These are phyloP conservation scores for Leuctra nigra DNA, from an alignment of 2,888 invertebrate genomes.

Conservation along the genomic window DNA sequence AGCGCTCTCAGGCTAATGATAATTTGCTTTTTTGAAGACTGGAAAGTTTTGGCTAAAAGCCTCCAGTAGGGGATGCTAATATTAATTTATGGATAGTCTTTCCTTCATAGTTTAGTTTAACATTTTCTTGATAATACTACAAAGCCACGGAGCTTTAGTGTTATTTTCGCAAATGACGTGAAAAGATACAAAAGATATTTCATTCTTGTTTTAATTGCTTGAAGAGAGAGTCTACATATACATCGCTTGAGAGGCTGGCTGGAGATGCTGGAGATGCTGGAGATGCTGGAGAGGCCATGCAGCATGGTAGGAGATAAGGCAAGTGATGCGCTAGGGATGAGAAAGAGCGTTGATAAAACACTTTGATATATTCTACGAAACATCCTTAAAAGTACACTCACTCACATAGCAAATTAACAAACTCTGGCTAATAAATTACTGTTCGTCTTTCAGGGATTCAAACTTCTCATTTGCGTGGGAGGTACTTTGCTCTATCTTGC, in stretches of 20 bases:
- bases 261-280: too few species aligned
- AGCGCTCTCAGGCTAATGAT: too few species aligned
- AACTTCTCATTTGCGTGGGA: too few species aligned
- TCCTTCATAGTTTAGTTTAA: neutral
- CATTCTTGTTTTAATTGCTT: slow-evolving; percentile 7
- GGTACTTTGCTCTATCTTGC: too few species aligned
- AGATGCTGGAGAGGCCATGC: too few species aligned
- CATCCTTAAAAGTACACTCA: slow-evolving; percentile 11
- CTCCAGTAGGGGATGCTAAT: neutral
- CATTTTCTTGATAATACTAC: slow-evolving; percentile 5
- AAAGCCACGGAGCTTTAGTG: neutral
- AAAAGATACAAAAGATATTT: slow-evolving; percentile 13
- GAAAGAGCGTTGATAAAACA: neutral
- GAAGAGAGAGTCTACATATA: neutral
- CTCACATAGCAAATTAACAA: too few species aligned
- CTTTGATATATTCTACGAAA: slow-evolving; percentile 11
- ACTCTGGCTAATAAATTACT: too few species aligned
- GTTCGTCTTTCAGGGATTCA: too few species aligned
- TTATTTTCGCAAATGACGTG: neutral
- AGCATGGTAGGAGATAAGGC: too few species aligned
- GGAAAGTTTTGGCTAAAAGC: too few species aligned
- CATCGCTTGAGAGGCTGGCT: neutral
- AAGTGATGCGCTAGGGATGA: slow-evolving; percentile 4
- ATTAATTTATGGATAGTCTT: slow-evolving; percentile 4
- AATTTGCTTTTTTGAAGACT: too few species aligned